Base-by-base conservation (phyloP, 2,888 invertebrate genomes). In the Notocelia uddmanniana region DNA sequence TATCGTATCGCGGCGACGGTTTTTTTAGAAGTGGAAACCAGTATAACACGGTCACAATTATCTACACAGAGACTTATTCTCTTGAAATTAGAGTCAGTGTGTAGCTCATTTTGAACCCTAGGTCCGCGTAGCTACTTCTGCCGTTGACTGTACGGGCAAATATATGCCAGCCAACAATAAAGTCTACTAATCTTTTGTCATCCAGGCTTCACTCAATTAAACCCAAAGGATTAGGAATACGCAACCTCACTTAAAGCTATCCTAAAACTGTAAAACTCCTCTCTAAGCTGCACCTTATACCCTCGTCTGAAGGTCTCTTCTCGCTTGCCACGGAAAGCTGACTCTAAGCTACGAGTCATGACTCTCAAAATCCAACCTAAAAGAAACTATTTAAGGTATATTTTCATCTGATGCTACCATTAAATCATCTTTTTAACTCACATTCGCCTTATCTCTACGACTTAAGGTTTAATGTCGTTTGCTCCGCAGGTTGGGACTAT, bases 201-300 rank as follows among this genome's bases (percentile, higher is more conserved):
- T 45, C 45, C 45, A 45, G n/a, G 45, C 45, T 45, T 45, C 8
- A 45, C 45, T 8, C 45, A 45, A 45, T 45, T 45, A 45, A 45
- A 45, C 45, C 45, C 45, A 45, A n/a, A 45, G 45, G 45, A 41
- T 41, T 41, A 41, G 41, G 41, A 41, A 15, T 41, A 41, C 41
- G 41, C 41, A 15, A 45, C 45, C 45, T 45, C 45, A 45, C 45
- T 45, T 45, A 45, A 45, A 45, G 8, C 45, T 45, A 45, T 45
- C n/a, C 41, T 45, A 45, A 37, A 37, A 3, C 45, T 13, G 8
- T 15, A 41, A 15, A 45, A n/a, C 13, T 6, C 15, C 6, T n/a
- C 15, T 13, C 41, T 41, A 15, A 15, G 15, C 1, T 45, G n/a
- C 45, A 1, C 45, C 45, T 45, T 45, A 45, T 45, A 1, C 5